Conservation (phyloP, 2,797 vertebrate genomes). For the Molossus alvarezi region DNA sequence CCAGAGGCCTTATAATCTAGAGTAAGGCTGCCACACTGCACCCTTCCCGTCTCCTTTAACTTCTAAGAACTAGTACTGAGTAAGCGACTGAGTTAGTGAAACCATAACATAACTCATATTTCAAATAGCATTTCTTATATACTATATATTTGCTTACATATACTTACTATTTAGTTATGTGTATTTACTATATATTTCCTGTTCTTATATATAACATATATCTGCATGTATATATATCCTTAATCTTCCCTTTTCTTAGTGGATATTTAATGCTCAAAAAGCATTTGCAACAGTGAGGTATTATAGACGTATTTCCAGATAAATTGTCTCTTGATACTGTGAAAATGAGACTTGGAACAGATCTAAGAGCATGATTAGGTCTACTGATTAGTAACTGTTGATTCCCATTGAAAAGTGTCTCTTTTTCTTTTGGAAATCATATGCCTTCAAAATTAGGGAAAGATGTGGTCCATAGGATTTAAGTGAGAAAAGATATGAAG, state of each 20-base stretch:
- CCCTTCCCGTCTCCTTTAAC: not conserved
- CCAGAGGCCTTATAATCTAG: not conserved
- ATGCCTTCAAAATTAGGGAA: constrained; percentile 24
- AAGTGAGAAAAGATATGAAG: not conserved
- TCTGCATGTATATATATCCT: not conserved
- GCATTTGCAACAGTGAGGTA: not conserved
- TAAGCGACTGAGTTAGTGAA: constrained; percentile 12
- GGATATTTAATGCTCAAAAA: constrained; percentile 31
- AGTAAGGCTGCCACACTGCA: not conserved
- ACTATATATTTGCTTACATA: not conserved
- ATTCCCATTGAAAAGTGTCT: not conserved
- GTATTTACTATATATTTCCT: not conserved
- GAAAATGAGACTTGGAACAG: constrained; percentile 10
- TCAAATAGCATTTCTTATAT: not conserved
- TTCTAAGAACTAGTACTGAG: not conserved
- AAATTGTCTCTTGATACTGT: not conserved
- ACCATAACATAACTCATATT: not conserved
- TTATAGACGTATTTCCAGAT: constrained; percentile 21
- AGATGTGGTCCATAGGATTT: not conserved
- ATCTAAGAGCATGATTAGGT: constrained; percentile 21
- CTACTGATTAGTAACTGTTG: not conserved
- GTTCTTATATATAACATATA: not conserved
- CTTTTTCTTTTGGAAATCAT: constrained; percentile 16
- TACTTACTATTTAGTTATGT: not conserved
- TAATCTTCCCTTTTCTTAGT: not conserved